Conservation (phyloP, 2,113 vertebrate species). For the Hippocampus guttulatus region DNA sequence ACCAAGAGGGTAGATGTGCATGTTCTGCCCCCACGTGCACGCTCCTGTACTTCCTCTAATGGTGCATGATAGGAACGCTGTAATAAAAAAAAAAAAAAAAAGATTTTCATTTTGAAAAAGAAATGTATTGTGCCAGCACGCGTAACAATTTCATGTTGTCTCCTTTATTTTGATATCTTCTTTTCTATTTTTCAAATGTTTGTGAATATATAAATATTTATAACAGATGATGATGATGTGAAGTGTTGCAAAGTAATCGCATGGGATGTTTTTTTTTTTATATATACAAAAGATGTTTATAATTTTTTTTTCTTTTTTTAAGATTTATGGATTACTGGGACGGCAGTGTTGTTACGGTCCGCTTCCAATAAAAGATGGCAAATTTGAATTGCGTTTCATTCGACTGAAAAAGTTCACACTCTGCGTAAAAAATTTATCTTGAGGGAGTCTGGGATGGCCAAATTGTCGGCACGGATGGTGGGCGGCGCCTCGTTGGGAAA, state of each 20-base stretch:
- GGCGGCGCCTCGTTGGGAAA: slow-evolving; percentile 57
- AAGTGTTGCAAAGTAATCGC: slow-evolving; percentile 78
- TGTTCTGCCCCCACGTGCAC: slow-evolving; percentile 29
- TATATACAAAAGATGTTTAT: slow-evolving; percentile 79
- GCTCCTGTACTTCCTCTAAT: slow-evolving; percentile 61
- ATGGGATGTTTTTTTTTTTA: slow-evolving; percentile 76
- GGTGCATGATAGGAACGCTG: slow-evolving; percentile 73
- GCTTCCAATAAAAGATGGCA: slow-evolving; percentile 73
- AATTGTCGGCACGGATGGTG: slow-evolving; percentile 44
- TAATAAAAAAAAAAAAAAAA: slow-evolving; percentile 49
- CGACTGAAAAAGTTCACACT: slow-evolving; percentile 32
- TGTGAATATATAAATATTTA: slow-evolving; percentile 81
- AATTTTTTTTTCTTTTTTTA: slow-evolving; percentile 60
- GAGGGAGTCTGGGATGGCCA: slow-evolving; percentile 68
- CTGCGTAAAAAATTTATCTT: slow-evolving; percentile 67
- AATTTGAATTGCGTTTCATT: slow-evolving; percentile 7
- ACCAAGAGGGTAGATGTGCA: slow-evolving; percentile 46
- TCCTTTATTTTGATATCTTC: slow-evolving; percentile 71
- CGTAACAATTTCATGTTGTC: slow-evolving; percentile 71
- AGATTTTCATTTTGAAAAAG: slow-evolving; percentile 27
- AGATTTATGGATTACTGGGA: slow-evolving; percentile 57
- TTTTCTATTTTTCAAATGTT: slow-evolving; percentile 78
- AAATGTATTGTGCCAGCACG: slow-evolving; percentile 73
- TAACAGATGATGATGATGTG: slow-evolving; percentile 70
- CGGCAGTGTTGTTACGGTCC: slow-evolving; percentile 68